These are phyloP conservation scores for Diadophis punctatus DNA, from an alignment of 2,113 vertebrate genomes.

Conservation along the genomic window DNA sequence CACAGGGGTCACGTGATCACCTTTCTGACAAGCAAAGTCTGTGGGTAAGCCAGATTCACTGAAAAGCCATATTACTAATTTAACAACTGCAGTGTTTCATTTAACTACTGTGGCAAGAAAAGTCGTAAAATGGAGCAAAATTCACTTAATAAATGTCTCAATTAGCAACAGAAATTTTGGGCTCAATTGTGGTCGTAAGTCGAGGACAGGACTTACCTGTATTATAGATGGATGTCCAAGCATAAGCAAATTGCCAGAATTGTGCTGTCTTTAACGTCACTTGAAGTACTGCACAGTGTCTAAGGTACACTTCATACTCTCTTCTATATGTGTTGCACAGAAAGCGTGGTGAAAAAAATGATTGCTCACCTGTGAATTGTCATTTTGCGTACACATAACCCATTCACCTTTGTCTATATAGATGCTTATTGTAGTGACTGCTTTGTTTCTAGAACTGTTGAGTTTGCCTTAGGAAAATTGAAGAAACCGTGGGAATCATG, in stretches of 20 bases:
- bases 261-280: not conserved
- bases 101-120: not conserved
- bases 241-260: not conserved
- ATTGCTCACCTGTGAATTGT: not conserved
- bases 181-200: not conserved
- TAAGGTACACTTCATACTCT: not conserved
- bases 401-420: not conserved
- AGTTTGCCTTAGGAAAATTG: not conserved
- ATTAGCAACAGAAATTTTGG: not conserved
- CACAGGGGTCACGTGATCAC: not conserved
- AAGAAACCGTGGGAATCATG: not conserved
- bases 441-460: not conserved
- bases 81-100: not conserved
- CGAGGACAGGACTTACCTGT: not conserved
- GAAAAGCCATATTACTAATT: not conserved
- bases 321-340: not conserved
- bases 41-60: not conserved
- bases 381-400: not conserved
- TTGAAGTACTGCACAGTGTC: not conserved
- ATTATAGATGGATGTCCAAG: not conserved
- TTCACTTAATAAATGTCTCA: not conserved
- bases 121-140: not conserved
- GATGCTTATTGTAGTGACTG: not conserved
- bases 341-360: not conserved
- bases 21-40: not conserved